Base-by-base conservation (phyloP, 2,888 invertebrate genomes). In the Cheilosia impressa region DNA sequence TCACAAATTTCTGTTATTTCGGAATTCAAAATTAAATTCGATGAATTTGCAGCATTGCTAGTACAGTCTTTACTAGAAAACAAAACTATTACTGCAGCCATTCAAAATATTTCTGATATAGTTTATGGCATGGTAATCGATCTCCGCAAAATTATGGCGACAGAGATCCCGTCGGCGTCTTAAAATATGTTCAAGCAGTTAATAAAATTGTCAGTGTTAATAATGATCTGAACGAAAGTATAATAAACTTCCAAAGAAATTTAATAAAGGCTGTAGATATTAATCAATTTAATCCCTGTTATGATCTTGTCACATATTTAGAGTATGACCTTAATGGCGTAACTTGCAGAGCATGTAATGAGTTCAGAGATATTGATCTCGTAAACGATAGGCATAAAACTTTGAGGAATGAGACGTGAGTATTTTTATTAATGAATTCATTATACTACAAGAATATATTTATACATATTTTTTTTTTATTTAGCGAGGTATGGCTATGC, bases 261-360 rank as follows among this genome's bases (percentile, higher is more conserved):
- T 93, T 96, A 89, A 92, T 96, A 27, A 93, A 95, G 1, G 91
- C 96, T 72, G 94, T 97, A 84, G 96, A 96, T 69, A 94, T 98
- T 38, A 97, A 98, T 1, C 98, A 98, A 93, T 76, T 76, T 58
- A 57, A 15, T 2, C 24, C 19, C 1, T 4, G 15, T 10, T 41
- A 31, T 15, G n/a, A 45, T 0, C 17, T 65, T 6, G 2, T 19
- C 1, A 34, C 22, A 65, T 10, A 1, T 9, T 7, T 34, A 10
- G 57, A 63, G n/a, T 69, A 63, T 17, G 41, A 45, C 1, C 55
- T 99, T 65, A 95, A 96, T 3, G 98, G 98, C 94, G 95, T 99
- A 53, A 98, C 98, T 90, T 99, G 99, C 92, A 96, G 96, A 91
- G 95, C 96, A 38, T 99, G 99, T 93, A 98, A 98, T 93, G 97